phyloP scores from a whole-genome alignment of 1,140 invertebrate genomes.

The Drosophila teissieri region DNA sequence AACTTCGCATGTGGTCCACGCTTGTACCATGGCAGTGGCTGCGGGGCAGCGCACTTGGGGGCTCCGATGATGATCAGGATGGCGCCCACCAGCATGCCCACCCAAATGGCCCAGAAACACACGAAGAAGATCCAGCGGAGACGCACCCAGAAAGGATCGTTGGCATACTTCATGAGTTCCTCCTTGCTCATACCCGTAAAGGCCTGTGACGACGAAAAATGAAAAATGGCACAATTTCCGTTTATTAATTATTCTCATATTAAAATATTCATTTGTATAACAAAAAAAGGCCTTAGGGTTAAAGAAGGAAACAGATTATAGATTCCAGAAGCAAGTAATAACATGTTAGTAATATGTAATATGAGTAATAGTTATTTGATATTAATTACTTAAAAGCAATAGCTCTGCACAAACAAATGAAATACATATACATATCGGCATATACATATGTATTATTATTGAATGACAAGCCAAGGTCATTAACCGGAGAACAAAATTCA shows the following conservation, averaged over 20 bases:
- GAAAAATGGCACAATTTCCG: too few relatives aligned
- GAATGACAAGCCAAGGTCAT: not conserved
- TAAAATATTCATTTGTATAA: not conserved
- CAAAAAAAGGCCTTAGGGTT: too few relatives aligned
- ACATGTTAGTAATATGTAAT: too few relatives aligned
- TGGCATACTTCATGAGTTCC: conserved; percentile 95
- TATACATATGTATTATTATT: not conserved
- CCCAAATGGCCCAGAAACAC: conserved; percentile 94
- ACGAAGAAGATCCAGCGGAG: conserved; percentile 94
- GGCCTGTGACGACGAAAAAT: conserved; percentile 72
- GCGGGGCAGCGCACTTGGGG: conserved; percentile 91
- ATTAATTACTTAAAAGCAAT: not conserved
- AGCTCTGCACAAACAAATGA: not conserved
- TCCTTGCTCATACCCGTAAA: conserved; percentile 95
- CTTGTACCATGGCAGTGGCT: conserved; percentile 88
- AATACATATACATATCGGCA: too few relatives aligned
- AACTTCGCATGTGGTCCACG: conserved; percentile 74
- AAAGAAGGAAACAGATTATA: too few relatives aligned
- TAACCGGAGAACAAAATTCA: not conserved
- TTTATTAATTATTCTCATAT: too few relatives aligned
- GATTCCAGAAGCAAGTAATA: too few relatives aligned
- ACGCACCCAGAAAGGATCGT: conserved; percentile 96
- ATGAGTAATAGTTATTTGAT: too few relatives aligned
- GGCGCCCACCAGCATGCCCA: conserved; percentile 93
- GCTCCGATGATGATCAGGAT: conserved; percentile 93